Conservation (phyloP, 2,888 invertebrate species). For the Omphaloscelis lunosa region DNA sequence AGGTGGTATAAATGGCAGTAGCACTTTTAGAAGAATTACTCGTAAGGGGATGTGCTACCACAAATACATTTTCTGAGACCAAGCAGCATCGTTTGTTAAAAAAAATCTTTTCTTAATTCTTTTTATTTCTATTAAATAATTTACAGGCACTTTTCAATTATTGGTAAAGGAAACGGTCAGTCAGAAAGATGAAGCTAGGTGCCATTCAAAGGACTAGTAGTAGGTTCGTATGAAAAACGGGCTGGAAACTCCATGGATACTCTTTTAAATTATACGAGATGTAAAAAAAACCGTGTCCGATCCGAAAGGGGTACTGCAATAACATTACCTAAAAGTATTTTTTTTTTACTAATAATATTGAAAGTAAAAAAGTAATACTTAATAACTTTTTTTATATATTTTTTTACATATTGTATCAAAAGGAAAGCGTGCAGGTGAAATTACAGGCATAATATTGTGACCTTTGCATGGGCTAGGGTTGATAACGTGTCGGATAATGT, state of each 20-base stretch:
- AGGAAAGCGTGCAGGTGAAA: background rate
- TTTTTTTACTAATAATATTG: no score
- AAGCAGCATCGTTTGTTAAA: no score
- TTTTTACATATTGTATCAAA: background rate
- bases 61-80: background rate
- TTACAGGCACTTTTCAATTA: background rate
- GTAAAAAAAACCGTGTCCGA: no score
- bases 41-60: no score
- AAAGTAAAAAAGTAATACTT: no score
- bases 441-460: background rate
- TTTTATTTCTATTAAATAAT: no score
- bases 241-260: background rate
- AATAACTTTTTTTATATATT: no score
- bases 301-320: no score
- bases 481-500: background rate
- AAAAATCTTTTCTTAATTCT: no score
- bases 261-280: background rate
- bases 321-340: no score
- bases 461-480: background rate
- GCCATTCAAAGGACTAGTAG: no score
- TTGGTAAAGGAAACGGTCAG: background rate
- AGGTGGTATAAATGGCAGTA: background rate
- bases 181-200: background rate
- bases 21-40: background rate
- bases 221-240: background rate